phyloP scores from a whole-genome alignment of 2,888 invertebrate species.

The Nineta flava region DNA sequence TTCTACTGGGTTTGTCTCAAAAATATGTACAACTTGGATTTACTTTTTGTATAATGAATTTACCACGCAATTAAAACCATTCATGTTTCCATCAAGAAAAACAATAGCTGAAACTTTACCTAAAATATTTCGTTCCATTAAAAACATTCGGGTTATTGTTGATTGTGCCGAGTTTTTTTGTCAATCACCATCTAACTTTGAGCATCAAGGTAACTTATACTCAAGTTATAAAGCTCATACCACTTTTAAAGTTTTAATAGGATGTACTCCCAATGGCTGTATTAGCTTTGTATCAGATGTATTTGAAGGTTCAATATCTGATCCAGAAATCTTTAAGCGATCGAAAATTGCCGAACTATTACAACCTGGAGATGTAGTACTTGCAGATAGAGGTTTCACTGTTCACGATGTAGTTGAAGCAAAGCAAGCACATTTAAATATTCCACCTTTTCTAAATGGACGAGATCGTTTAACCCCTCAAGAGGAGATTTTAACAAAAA shows the following conservation, averaged over 20 bases:
- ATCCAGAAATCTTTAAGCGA: conserved; percentile 11
- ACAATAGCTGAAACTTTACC: conserved; percentile 9
- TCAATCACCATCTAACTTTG: conserved; percentile 13
- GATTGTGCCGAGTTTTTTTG: conserved; percentile 15
- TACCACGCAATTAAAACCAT: conserved; percentile 9
- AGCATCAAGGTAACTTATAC: conserved; percentile 15
- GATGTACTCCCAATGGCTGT: conserved; percentile 12
- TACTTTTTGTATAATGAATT: conserved; percentile 11
- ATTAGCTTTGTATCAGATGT: conserved; percentile 14
- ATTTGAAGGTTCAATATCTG: conserved; percentile 14
- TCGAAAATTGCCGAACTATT: conserved; percentile 11
- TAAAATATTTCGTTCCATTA: conserved; percentile 8
- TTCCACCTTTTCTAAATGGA: conserved; percentile 15
- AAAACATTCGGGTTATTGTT: conserved; percentile 12
- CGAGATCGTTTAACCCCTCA: conserved; percentile 11
- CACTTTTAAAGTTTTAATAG: conserved; percentile 14
- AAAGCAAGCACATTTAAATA: conserved; percentile 13
- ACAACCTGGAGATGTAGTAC: conserved; percentile 13
- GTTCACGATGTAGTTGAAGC: conserved; percentile 12
- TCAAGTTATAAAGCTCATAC: too few relatives aligned
- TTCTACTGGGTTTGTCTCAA: too few relatives aligned
- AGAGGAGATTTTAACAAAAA: conserved; percentile 14
- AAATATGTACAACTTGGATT: too few relatives aligned
- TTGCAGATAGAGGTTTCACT: conserved; percentile 15
- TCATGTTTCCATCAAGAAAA: conserved; percentile 11